These are phyloP conservation scores for Fragum fragum DNA, from an alignment of 2,888 invertebrate species.

Conservation along the genomic window DNA sequence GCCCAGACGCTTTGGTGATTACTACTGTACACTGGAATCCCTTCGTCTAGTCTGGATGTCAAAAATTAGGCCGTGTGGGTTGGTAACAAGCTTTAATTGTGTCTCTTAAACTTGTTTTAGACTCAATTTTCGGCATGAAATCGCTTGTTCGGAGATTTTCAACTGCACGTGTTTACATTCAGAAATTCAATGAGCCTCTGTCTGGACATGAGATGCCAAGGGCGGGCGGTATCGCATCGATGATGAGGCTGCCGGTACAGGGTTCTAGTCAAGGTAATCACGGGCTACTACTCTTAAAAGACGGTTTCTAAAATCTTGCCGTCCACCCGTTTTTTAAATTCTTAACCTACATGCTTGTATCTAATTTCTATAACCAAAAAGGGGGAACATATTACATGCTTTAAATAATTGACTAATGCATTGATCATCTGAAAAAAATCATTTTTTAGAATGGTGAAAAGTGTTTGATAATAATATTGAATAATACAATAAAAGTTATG, in stretches of 20 bases:
- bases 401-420: too few relatives aligned
- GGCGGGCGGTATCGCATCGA: constrained; percentile 79
- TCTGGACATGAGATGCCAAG: constrained; percentile 76
- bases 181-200: constrained; percentile 70
- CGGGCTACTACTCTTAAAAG: too few relatives aligned
- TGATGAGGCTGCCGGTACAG: constrained; percentile 79
- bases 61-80: not conserved
- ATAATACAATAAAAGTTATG: too few relatives aligned
- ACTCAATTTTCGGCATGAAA: not conserved
- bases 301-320: too few relatives aligned
- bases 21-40: not conserved
- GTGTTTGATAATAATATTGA: too few relatives aligned
- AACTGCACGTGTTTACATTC: not conserved
- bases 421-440: too few relatives aligned
- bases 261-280: constrained; percentile 70
- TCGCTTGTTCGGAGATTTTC: not conserved
- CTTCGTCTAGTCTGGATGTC: not conserved
- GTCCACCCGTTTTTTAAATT: too few relatives aligned
- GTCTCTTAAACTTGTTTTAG: not conserved
- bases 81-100: not conserved
- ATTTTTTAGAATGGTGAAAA: too few relatives aligned
- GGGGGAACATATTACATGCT: too few relatives aligned
- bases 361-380: too few relatives aligned
- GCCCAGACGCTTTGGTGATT: not conserved
- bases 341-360: too few relatives aligned